Evolutionary conservation across 2,888 invertebrate genomes (phyloP).

Genomic region (Junonia oenone): DNA sequence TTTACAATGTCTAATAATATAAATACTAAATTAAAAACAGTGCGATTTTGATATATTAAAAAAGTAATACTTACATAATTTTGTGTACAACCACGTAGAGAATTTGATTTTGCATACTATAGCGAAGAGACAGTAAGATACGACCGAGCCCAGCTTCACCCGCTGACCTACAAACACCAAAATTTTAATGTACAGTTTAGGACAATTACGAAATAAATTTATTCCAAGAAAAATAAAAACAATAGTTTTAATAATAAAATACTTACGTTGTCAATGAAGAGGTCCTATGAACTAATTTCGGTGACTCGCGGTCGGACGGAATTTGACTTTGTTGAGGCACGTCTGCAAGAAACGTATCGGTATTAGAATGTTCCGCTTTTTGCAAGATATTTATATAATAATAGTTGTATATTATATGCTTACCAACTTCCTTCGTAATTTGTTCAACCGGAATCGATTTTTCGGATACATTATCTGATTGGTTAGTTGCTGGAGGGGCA

Average conservation of each 20-base stretch:
- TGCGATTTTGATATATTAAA: too few species aligned
- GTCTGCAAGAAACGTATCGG: slow-evolving; percentile 42
- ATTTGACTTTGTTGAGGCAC: slow-evolving; percentile 50
- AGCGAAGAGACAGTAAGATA: slow-evolving; percentile 91
- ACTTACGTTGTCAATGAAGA: slow-evolving; percentile 77
- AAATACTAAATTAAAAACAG: too few species aligned
- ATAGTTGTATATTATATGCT: slow-evolving; percentile 4
- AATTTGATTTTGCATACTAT: slow-evolving; percentile 90
- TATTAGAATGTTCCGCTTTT: not conserved
- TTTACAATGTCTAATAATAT: not conserved
- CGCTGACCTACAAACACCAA: slow-evolving; percentile 68
- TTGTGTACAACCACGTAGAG: slow-evolving; percentile 92
- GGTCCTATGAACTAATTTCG: slow-evolving; percentile 80
- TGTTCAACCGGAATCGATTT: slow-evolving; percentile 59
- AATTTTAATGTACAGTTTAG: not conserved
- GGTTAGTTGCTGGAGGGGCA: slow-evolving; percentile 31
- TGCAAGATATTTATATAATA: not conserved
- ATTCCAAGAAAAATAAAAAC: too few species aligned
- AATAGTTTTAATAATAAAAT: too few species aligned
- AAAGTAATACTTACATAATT: slow-evolving; percentile 89
- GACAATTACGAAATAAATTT: not conserved
- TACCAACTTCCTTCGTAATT: slow-evolving; percentile 60
- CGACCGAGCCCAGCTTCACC: slow-evolving; percentile 88
- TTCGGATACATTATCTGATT: slow-evolving; percentile 49
- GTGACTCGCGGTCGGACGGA: slow-evolving; percentile 45